phyloP scores from a whole-genome alignment of 64 coral and sea anemone genomes.

The Hydrozoanthus tunicans region DNA sequence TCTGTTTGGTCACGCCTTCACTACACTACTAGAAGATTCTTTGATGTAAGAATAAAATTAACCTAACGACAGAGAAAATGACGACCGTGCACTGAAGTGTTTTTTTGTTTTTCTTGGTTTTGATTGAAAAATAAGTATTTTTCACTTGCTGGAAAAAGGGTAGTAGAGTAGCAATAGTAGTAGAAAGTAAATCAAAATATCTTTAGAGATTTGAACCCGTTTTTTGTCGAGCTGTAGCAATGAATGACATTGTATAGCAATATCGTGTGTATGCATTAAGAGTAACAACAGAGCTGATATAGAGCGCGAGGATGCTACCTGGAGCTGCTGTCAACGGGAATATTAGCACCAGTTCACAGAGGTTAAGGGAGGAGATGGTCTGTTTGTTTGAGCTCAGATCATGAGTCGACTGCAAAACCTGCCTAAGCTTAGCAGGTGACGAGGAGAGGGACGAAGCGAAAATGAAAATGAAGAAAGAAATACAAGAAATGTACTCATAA shows the following conservation, averaged over 20 bases:
- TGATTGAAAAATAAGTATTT: background rate
- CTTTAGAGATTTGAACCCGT: background rate
- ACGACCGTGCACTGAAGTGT: background rate
- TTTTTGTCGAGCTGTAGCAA: constrained; percentile 2
- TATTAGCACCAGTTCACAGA: constrained; percentile 9
- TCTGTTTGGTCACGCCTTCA: constrained; percentile 63
- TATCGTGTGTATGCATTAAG: background rate
- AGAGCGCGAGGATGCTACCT: background rate
- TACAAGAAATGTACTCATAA: background rate
- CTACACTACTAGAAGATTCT: constrained; percentile 55
- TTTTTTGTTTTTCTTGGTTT: background rate
- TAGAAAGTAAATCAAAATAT: no score
- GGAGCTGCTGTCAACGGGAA: background rate
- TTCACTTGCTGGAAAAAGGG: background rate
- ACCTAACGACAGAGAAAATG: background rate
- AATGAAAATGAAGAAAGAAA: background rate
- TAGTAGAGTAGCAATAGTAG: background rate
- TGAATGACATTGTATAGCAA: background rate
- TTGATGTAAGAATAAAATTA: constrained; percentile 47
- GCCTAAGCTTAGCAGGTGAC: background rate
- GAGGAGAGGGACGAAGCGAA: background rate
- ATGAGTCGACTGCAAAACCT: no score
- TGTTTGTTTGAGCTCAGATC: background rate
- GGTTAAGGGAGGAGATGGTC: background rate
- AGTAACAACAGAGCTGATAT: constrained; percentile 1